phyloP scores from a whole-genome alignment of 2,113 vertebrate species.

The Crotalus horridus region DNA sequence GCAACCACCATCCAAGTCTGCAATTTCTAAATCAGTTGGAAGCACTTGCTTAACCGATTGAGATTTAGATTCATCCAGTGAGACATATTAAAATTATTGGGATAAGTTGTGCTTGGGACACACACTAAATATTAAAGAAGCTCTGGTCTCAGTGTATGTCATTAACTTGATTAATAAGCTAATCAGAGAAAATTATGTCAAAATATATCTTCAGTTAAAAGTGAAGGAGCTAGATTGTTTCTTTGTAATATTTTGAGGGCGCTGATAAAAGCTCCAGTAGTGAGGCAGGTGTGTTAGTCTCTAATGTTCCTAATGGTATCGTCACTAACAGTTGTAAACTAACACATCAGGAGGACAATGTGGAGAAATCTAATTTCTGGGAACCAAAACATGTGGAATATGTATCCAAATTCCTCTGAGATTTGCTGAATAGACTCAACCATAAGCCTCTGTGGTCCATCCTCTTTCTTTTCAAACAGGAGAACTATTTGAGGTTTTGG shows the following conservation, averaged over 20 bases:
- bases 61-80: background rate
- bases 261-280: background rate
- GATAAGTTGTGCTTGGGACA: background rate
- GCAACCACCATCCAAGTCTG: background rate
- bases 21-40: background rate
- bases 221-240: background rate
- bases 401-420: background rate
- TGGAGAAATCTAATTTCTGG: background rate
- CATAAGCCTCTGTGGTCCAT: background rate
- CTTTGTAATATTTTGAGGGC: background rate
- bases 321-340: background rate
- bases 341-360: background rate
- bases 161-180: background rate
- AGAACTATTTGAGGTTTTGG: background rate
- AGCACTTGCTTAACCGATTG: background rate
- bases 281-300: background rate
- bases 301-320: background rate
- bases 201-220: background rate
- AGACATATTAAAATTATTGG: background rate
- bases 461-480: background rate
- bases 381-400: background rate
- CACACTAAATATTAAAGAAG: background rate
- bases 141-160: background rate
- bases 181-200: background rate
- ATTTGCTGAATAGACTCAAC: background rate